Conservation (phyloP, 2,797 vertebrate genomes). For the Urophycis tenuis region DNA sequence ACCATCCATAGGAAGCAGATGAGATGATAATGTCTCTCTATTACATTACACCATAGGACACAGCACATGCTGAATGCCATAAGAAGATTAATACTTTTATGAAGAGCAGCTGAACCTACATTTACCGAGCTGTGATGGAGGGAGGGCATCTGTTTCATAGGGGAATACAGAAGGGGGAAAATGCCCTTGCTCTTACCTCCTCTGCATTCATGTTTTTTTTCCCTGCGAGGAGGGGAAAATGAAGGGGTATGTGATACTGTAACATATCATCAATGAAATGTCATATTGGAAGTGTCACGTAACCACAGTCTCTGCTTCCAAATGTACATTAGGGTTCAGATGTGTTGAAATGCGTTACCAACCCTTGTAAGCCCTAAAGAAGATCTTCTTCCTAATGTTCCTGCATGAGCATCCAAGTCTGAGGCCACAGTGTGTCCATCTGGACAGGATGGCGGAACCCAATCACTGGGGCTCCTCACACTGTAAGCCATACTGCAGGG, state of each 20-base stretch:
- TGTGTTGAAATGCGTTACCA: neutral
- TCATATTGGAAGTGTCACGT: neutral
- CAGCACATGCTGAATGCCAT: slow-evolving; percentile 59
- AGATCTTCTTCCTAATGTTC: neutral
- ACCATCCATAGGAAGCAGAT: slow-evolving; percentile 35
- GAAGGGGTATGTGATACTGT: slow-evolving; percentile 28
- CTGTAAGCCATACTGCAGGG: neutral
- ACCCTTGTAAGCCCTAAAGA: neutral
- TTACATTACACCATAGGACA: slow-evolving; percentile 49
- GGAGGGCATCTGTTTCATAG: slow-evolving; percentile 55
- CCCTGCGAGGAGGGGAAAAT: slow-evolving; percentile 16
- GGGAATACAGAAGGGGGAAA: slow-evolving; percentile 25
- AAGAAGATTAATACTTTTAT: slow-evolving; percentile 78
- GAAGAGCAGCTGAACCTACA: slow-evolving; percentile 71
- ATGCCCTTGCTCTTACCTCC: slow-evolving; percentile 26
- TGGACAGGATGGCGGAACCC: neutral
- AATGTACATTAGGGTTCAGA: slow-evolving; percentile 3
- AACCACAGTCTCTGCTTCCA: neutral
- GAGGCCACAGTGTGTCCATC: neutral
- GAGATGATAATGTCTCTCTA: slow-evolving; percentile 55
- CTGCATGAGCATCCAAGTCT: neutral
- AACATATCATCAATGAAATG: slow-evolving; percentile 41
- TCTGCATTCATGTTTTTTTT: slow-evolving; percentile 20
- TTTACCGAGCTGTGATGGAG: slow-evolving; percentile 56
- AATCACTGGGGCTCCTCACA: neutral